Conservation (phyloP, 1,140 invertebrate species). For the Himalopsyche phryganea region DNA sequence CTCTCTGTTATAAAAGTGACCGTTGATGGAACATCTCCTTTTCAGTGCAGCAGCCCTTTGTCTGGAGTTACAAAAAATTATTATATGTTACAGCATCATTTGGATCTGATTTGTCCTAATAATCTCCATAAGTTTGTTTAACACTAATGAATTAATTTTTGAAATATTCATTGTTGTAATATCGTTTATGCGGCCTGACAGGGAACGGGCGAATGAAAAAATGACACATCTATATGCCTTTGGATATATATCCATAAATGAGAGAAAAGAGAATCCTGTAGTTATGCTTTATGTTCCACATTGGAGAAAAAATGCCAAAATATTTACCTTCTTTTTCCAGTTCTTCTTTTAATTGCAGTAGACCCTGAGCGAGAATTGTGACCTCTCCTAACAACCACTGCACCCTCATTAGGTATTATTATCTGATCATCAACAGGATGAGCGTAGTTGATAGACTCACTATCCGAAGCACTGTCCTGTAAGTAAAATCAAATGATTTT, state of each 20-base stretch:
- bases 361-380: conserved; percentile 51
- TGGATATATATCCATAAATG: no score
- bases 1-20: conserved; percentile 84
- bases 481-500: not conserved
- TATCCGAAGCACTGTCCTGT: conserved; percentile 32
- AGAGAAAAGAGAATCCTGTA: no score
- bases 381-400: conserved; percentile 41
- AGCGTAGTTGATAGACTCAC: conserved; percentile 32
- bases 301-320: no score
- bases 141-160: no score
- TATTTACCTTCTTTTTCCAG: conserved; percentile 58
- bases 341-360: conserved; percentile 66
- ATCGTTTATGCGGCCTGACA: no score
- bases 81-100: no score
- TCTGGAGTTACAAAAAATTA: conserved; percentile 24
- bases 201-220: no score
- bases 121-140: no score
- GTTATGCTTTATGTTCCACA: no score
- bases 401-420: conserved; percentile 50
- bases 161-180: no score
- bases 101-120: no score
- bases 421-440: conserved; percentile 46
- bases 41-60: conserved; percentile 56
- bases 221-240: no score
- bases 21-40: conserved; percentile 81